Base-by-base conservation (phyloP, 2,113 vertebrate genomes). In the Clarias magur region DNA sequence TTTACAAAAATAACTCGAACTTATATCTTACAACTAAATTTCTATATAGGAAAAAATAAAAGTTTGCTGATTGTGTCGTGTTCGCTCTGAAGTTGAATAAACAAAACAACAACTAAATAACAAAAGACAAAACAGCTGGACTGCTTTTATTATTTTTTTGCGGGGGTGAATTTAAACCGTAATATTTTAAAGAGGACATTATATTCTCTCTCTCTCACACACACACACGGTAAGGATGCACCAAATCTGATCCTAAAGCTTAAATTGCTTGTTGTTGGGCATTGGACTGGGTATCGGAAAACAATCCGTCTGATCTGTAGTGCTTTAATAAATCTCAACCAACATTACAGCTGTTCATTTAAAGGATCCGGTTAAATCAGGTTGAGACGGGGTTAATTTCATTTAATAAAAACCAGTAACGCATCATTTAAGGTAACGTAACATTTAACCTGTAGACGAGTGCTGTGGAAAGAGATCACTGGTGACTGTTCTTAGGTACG, bases 1-100 rank as follows among this genome's bases (percentile, higher is more conserved):
- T 91, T 93, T 95, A 95, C 91, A 95, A 96, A 96, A 96, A 95
- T 95, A 95, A 95, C 92, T 90, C 68, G 76, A 93, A 93, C 94
- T 90, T 89, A 93, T 94, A 48, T 93, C 93, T 85, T 92, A 93
- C 93, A 93, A 91, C 92, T 16, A 27, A 3, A 5, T 87, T 84
- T 48, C 42, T 23, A 48, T 93, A 91, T 92, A 93, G 92, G 93
- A 95, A 89, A 85, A 83, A 87, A 93, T 94, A 88, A 85, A 82
- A 90, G 90, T 89, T 89, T 76, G 88, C 80, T 87, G 65, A 90
- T 11, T 23, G 27, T 12, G 56, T 59, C 6, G 72, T 48, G 72
- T 21, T 80, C n/a, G 48, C 48, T 38, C 5, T n/a, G 27, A 30
- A 10, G 54, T 34, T 27, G 7, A 76, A 82, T 65, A n/a, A 42